Evolutionary conservation across 64 coral and sea anemone species (phyloP), one percentile per base, ranked within the genome.

Genomic region (Pachyseris speciosa): DNA sequence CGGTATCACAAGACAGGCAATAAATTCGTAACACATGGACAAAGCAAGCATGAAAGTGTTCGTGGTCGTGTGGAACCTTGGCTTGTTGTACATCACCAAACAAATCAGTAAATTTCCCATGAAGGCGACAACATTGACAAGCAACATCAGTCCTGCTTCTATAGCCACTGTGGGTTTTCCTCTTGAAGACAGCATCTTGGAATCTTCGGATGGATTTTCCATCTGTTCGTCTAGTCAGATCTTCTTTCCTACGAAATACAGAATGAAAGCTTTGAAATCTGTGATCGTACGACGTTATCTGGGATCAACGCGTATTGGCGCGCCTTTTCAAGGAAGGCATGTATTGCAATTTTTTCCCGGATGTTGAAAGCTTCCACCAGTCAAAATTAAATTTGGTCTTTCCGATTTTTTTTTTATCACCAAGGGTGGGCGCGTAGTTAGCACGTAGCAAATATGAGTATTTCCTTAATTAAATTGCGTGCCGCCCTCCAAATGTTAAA

Each of bases 81-180:
- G 77, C 20, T 81, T 81, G 33, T 15, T 81, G 22, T 39, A 81
- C 16, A 61, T 61, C n/a, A 81, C 20, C 1, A 36, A 63, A 26
- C 77, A 81, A 57, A 81, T 58, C 12, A 81, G 22, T 59, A 81
- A 81, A 40, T 81, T 81, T 19, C 53, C 77, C 17, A 29, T 24
- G 3, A 81, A 15, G 1, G 77, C 51, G 9, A 61, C 33, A 9
- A 61, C 40, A 61, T 38, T 81, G 52, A 81, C 63, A 25, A 81
- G 2, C 51, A 81, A 81, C 37, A 81, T 39, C 7, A 60, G 52
- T 9, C 77, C 77, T 39, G 30, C 52, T 61, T 81, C 77, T 19
- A 63, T 22, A 36, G 77, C 77, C 32, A 26, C 11, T 10, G 0
- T 61, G 2, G 25, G 20, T 12, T 9, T n/a, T 36, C 40, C 34